A percentile compares a stretch with the other conserved stretches of the same genome.
Conservation (phyloP, 30 jellyfish, hydroid and myxozoan species). For the Pseudorhiza aurosa region DNA sequence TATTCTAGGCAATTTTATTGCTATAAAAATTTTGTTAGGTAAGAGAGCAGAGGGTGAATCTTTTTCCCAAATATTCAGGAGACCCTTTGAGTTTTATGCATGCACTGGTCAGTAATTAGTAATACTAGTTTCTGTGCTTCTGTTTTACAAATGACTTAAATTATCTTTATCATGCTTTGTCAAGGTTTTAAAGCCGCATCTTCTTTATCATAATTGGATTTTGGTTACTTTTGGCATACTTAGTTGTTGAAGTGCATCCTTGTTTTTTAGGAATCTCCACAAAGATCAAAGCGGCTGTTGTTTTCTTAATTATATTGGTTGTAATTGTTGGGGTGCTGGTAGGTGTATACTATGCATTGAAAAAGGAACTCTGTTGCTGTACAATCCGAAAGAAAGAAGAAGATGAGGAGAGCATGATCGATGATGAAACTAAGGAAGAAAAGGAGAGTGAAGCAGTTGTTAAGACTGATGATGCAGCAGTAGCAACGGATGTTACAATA, state of each 20-base stretch:
- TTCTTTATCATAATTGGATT: no score
- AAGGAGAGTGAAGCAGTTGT: neutral
- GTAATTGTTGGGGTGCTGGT: constrained; percentile 65
- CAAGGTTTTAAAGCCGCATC: no score
- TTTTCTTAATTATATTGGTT: constrained; percentile 61
- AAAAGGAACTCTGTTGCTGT: constrained; percentile 77
- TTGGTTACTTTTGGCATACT: no score
- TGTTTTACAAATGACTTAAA: no score
- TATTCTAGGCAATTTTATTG: no score
- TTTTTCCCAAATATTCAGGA: no score
- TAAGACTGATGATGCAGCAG: constrained; percentile 7
- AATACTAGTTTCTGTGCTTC: no score
- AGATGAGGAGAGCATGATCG: constrained; percentile 77
- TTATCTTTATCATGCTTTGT: no score
- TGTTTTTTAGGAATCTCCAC: constrained; percentile 47
- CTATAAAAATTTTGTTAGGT: no score
- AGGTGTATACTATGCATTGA: constrained; percentile 61
- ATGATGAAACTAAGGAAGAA: constrained; percentile 39
- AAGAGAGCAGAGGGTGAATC: no score
- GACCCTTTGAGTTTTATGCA: no score
- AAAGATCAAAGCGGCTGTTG: constrained; percentile 74
- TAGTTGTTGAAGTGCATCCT: neutral
- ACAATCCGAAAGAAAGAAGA: constrained; percentile 43
- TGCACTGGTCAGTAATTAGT: no score
- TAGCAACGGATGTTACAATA: neutral